Percentiles rank a stretch among this genome's conserved stretches.
Evolutionary conservation across 2,888 invertebrate species (phyloP).

Genomic region (Julus scanicus): DNA sequence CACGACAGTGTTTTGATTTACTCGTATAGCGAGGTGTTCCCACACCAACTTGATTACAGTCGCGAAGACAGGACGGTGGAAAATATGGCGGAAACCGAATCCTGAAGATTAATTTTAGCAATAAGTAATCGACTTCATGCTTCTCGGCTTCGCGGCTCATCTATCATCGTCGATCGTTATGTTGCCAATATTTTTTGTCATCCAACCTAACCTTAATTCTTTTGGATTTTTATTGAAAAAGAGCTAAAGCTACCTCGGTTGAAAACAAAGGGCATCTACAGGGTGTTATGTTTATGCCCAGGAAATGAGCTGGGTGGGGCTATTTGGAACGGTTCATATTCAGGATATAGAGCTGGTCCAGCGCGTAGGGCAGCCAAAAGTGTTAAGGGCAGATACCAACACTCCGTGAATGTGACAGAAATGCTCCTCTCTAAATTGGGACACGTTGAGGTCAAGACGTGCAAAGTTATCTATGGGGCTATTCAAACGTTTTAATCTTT

Average conservation of each 20-base stretch:
- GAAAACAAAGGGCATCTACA: background rate
- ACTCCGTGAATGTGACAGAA: too few relatives aligned
- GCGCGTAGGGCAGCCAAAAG: too few relatives aligned
- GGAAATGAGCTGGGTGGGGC: too few relatives aligned
- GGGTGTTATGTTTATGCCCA: background rate
- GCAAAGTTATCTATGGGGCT: too few relatives aligned
- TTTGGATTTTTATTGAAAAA: background rate
- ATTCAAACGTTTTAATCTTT: too few relatives aligned
- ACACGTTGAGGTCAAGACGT: too few relatives aligned
- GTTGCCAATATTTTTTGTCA: constrained; percentile 33
- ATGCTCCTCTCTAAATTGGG: too few relatives aligned
- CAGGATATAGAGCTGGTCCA: too few relatives aligned
- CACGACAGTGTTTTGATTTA: constrained; percentile 33
- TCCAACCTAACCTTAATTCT: background rate
- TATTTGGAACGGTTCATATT: too few relatives aligned
- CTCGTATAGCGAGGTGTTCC: background rate
- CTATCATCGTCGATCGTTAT: constrained; percentile 33
- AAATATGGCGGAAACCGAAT: background rate
- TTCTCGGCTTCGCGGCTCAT: constrained; percentile 10
- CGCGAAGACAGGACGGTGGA: constrained; percentile 14
- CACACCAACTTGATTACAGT: constrained; percentile 7
- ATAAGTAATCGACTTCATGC: constrained; percentile 33
- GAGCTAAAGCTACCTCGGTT: background rate
- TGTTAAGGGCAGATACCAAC: too few relatives aligned
- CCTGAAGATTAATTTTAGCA: constrained; percentile 33